phyloP scores from a whole-genome alignment of 1,140 invertebrate genomes.

The Whitmania pigra region DNA sequence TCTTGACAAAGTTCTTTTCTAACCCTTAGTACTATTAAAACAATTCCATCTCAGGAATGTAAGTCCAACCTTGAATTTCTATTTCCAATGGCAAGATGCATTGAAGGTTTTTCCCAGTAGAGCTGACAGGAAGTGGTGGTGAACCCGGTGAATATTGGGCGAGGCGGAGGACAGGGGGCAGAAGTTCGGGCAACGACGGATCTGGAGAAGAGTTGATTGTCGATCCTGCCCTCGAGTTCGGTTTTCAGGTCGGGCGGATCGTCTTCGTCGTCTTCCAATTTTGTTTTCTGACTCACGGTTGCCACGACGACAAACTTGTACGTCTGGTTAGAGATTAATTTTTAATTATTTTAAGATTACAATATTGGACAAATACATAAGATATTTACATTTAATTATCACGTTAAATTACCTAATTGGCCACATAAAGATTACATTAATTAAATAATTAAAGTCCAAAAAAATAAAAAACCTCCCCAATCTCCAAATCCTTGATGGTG shows the following conservation, averaged over 20 bases:
- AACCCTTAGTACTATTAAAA: too few species aligned
- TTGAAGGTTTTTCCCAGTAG: slow-evolving; percentile 41
- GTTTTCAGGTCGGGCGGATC: slow-evolving; percentile 28
- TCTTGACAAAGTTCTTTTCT: too few species aligned
- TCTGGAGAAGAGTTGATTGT: slow-evolving; percentile 38
- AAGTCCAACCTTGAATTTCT: too few species aligned
- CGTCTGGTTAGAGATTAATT: neutral
- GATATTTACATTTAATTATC: neutral
- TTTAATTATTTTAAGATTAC: neutral
- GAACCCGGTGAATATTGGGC: slow-evolving; percentile 34
- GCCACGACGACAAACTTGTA: slow-evolving; percentile 41
- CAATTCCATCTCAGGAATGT: too few species aligned
- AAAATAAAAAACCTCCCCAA: slow-evolving; percentile 30
- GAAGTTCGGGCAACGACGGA: slow-evolving; percentile 37
- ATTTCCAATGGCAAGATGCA: slow-evolving; percentile 27
- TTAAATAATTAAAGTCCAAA: too few species aligned
- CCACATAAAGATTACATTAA: too few species aligned
- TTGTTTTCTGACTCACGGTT: slow-evolving; percentile 42
- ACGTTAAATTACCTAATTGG: too few species aligned
- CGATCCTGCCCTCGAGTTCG: slow-evolving; percentile 35
- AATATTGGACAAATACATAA: slow-evolving; percentile 12
- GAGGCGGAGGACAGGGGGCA: slow-evolving; percentile 38
- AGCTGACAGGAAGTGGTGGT: slow-evolving; percentile 35
- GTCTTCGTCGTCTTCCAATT: slow-evolving; percentile 32
- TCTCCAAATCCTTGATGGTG: slow-evolving; percentile 33